Evolutionary conservation across 2,113 vertebrate species (phyloP).

Genomic region (Penelope pileata): DNA sequence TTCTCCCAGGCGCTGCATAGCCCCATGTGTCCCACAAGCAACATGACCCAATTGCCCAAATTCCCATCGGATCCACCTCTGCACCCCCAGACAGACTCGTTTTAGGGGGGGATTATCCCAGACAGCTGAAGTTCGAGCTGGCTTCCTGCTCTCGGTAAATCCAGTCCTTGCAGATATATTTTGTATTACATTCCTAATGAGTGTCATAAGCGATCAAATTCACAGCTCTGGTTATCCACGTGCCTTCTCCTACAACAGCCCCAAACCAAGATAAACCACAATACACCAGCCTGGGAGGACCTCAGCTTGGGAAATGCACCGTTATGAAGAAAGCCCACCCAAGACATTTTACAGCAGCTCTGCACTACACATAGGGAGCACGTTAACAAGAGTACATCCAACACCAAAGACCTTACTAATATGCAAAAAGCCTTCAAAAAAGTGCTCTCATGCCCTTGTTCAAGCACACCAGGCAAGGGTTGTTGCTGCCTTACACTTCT

Average conservation of each 20-base stretch:
- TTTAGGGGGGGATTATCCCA: not conserved
- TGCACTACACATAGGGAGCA: not conserved
- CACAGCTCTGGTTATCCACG: not conserved
- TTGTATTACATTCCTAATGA: not conserved
- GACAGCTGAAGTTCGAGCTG: not conserved
- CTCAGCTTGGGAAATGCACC: not conserved
- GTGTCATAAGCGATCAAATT: not conserved
- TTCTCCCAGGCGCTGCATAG: not conserved
- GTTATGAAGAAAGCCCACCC: not conserved
- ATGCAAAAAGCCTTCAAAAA: not conserved
- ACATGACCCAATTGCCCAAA: fast-evolving
- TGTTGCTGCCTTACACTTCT: not conserved
- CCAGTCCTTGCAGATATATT: too few species aligned
- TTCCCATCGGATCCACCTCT: not conserved
- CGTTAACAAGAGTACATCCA: not conserved
- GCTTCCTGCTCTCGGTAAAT: not conserved
- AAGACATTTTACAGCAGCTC: not conserved
- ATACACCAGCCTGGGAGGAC: fast-evolving
- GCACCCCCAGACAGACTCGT: too few species aligned
- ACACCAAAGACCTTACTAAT: too few species aligned
- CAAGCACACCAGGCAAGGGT: fast-evolving
- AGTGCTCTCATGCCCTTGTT: not conserved
- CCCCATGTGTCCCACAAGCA: not conserved
- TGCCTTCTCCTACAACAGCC: not conserved
- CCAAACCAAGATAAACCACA: not conserved